phyloP scores from a whole-genome alignment of 2,113 vertebrate species.

The Corythoichthys intestinalis region DNA sequence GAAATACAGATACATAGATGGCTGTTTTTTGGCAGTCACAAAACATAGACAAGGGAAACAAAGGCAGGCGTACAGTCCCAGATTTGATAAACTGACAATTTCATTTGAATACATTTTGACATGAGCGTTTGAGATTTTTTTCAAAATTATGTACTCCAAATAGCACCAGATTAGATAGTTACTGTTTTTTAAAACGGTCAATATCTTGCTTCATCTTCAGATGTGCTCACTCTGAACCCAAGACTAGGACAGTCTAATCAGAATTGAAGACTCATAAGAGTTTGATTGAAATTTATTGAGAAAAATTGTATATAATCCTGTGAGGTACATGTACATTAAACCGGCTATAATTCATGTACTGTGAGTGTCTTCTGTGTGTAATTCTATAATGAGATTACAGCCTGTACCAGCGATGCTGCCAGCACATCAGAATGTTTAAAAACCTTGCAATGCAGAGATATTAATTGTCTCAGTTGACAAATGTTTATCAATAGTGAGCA shows the following conservation, averaged over 20 bases:
- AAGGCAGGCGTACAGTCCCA: slow-evolving; percentile 13
- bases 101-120: not conserved
- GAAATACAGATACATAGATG: slow-evolving; percentile 58
- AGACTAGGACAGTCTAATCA: slow-evolving; percentile 48
- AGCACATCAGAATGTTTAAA: slow-evolving; percentile 10
- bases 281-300: slow-evolving; percentile 66
- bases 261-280: slow-evolving; percentile 60
- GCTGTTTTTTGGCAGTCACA: slow-evolving; percentile 48
- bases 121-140: slow-evolving; percentile 15
- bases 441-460: not conserved
- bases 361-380: slow-evolving; percentile 2
- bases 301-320: slow-evolving; percentile 47
- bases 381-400: slow-evolving; percentile 7
- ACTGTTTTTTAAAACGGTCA: slow-evolving; percentile 41
- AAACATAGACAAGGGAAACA: slow-evolving; percentile 21
- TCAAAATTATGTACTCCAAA: slow-evolving; percentile 15
- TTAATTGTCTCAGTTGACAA: not conserved
- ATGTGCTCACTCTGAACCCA: slow-evolving; percentile 21
- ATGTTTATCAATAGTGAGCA: not conserved
- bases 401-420: not conserved
- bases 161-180: slow-evolving; percentile 21
- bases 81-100: slow-evolving; percentile 29
- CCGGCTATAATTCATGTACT: slow-evolving; percentile 7
- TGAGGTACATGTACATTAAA: slow-evolving; percentile 18
- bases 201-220: slow-evolving; percentile 26